A percentile compares a stretch with the other conserved stretches of the same genome.
phyloP scores from a whole-genome alignment of 2,797 vertebrate genomes.

The Lophotriccus pileatus region DNA sequence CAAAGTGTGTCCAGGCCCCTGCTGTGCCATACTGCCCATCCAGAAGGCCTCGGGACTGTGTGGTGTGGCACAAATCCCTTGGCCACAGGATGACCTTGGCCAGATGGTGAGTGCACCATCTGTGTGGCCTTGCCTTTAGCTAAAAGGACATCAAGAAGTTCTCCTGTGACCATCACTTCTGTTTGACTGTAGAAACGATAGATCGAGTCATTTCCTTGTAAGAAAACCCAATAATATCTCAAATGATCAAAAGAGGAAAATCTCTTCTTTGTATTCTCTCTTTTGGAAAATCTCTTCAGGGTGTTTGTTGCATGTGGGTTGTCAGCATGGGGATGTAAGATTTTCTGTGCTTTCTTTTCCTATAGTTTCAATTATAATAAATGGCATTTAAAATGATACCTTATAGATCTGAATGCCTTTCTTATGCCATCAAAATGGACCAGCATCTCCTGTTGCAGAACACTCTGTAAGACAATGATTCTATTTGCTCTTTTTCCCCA shows the following conservation, averaged over 20 bases:
- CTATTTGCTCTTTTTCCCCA: background rate
- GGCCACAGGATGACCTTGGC: background rate
- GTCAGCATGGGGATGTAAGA: background rate
- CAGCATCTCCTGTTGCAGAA: background rate
- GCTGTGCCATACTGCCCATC: background rate
- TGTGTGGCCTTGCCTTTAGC: background rate
- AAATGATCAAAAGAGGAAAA: background rate
- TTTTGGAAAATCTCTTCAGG: too few relatives aligned
- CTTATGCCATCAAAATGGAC: background rate
- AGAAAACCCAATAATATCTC: background rate
- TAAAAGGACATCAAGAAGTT: background rate
- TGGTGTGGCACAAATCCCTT: background rate
- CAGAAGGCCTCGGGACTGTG: background rate
- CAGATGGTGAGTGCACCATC: accelerated
- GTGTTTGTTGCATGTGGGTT: background rate
- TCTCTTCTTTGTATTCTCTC: background rate
- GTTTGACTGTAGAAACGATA: background rate
- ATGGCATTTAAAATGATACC: background rate
- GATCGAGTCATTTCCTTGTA: background rate
- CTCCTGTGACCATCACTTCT: background rate
- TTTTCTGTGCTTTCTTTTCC: background rate
- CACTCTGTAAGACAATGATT: background rate
- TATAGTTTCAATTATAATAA: background rate
- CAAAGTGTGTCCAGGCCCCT: accelerated
- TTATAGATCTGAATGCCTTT: background rate